A percentile compares a stretch with the other conserved stretches of the same genome.
Conservation (phyloP, 2,888 invertebrate genomes). For the Pandemis corylana region DNA sequence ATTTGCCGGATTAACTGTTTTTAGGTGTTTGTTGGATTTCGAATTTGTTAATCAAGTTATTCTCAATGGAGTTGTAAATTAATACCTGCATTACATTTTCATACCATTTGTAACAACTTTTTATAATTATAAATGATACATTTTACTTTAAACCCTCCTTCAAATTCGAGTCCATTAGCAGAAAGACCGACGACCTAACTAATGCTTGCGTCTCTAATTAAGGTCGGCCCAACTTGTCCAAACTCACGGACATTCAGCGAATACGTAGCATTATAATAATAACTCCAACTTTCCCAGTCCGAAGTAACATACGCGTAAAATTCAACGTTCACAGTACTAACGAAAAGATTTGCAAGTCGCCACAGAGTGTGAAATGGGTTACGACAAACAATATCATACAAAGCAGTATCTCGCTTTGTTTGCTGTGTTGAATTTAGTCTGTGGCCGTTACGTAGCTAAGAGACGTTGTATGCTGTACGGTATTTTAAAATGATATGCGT, state of each 20-base stretch:
- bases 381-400: conserved; percentile 17
- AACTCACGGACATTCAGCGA: conserved; percentile 55
- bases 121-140: neutral
- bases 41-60: conserved; percentile 7
- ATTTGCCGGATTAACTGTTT: conserved; percentile 80
- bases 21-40: conserved; percentile 44
- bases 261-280: conserved; percentile 65
- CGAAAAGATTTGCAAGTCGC: conserved; percentile 37
- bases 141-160: neutral
- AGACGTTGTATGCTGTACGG: conserved; percentile 60
- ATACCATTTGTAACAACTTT: neutral
- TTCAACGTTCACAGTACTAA: conserved; percentile 50
- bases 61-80: conserved; percentile 28
- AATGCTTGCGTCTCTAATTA: conserved; percentile 59
- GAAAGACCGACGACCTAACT: conserved; percentile 47
- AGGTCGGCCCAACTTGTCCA: conserved; percentile 56
- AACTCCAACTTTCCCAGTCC: conserved; percentile 61
- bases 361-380: conserved; percentile 47
- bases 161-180: conserved; percentile 35
- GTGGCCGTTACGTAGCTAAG: conserved; percentile 47
- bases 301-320: conserved; percentile 58
- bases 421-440: conserved; percentile 43
- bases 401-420: conserved; percentile 36
- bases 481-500: conserved; percentile 79
- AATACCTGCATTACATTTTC: neutral